Evolutionary conservation across 2,797 vertebrate genomes (phyloP), one percentile per base, ranked within the genome.

Genomic region (Oreochromis mossambicus): DNA sequence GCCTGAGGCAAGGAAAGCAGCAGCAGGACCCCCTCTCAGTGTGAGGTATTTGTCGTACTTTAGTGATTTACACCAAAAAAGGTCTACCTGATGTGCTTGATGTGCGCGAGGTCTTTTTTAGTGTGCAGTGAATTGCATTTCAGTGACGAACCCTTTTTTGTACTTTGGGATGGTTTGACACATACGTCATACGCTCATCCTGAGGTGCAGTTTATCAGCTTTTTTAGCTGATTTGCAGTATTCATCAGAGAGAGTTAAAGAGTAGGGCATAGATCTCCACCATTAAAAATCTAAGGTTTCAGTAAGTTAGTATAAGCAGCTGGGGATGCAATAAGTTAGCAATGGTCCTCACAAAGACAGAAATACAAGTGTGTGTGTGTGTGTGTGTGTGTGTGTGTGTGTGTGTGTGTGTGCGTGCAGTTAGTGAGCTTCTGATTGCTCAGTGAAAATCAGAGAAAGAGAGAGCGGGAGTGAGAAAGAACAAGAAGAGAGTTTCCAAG

Each of bases 401-500:
- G 50, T 29, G 61, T 6, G 48, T 21, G 51, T 32, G 52, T 3
- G 12, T 38, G 41, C 36, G 5, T 46, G 78, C 63, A 36, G 21
- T 70, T 0, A 46, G 38, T 17, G 8, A 43, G 14, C 21, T 17
- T 48, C 41, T 19, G 68, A 7, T 26, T 73, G 24, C 15, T 48
- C 68, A 48, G 68, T 73, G 55, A 36, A 79, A 75, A 3, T 55
- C 19, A n/a, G 34, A 81, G 54, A 38, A 61, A 1, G 38, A 83
- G 41, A 78, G 38, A 43, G 21, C 3, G 7, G 9, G 75, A 79
- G 51, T 43, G 46, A 83, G 55, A 70, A 52, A 34, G 48, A 83
- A 66, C n/a, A 24, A 79, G 32, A 41, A 63, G 55, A 55, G 77
- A 43, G 66, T 92, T 89, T 91, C 84, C 73, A 82, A 89, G 89